These are phyloP conservation scores for Cyclargus thomasi DNA, from an alignment of 1,140 invertebrate species.

Conservation along the genomic window DNA sequence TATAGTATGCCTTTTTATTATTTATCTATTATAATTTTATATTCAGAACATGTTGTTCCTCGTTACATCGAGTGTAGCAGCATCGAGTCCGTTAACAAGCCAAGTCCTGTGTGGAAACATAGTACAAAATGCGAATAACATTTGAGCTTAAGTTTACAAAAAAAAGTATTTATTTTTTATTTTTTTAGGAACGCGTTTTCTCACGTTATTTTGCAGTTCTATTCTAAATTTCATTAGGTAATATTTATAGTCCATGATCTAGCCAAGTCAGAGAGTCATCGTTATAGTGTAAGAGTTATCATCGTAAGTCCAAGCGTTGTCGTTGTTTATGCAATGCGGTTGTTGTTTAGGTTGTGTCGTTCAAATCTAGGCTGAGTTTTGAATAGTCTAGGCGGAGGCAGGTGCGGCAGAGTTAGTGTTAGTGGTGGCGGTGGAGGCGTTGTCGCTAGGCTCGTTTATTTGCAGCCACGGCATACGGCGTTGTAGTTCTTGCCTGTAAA, in stretches of 20 bases:
- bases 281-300: neutral
- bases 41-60: neutral
- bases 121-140: constrained; percentile 12
- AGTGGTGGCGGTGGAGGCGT: constrained; percentile 52
- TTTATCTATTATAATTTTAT: neutral
- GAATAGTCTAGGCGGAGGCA: constrained; percentile 20
- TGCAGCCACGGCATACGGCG: constrained; percentile 72
- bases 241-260: neutral
- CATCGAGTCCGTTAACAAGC: constrained; percentile 18
- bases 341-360: neutral
- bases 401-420: constrained; percentile 50
- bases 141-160: constrained; percentile 20
- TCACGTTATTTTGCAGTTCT: constrained; percentile 3
- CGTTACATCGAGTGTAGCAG: neutral
- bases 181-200: neutral
- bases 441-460: constrained; percentile 68
- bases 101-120: neutral
- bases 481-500: constrained; percentile 69
- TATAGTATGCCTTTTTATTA: constrained; percentile 10
- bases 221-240: neutral
- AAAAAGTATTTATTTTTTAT: constrained; percentile 13
- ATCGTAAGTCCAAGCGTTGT: neutral
- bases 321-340: neutral
- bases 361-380: constrained; percentile 19
- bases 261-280: neutral